Evolutionary conservation across 1,140 invertebrate genomes (phyloP), one percentile per base, ranked within the genome.

Genomic region (Drosophila burlai): DNA sequence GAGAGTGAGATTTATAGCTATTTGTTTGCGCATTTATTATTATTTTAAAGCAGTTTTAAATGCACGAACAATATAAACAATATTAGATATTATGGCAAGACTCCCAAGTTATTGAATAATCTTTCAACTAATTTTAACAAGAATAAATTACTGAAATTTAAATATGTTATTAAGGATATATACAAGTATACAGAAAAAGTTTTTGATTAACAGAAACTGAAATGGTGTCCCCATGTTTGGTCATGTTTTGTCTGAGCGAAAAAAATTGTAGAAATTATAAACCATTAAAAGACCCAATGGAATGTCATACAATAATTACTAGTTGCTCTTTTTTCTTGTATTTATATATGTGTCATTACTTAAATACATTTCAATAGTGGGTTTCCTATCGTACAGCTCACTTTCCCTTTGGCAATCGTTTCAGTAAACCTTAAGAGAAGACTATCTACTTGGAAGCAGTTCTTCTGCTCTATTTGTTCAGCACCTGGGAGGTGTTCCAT

Each of bases 381-480:
- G 13, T 18, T 58, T 21, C 36, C 8, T 4, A 26, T 7, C 24
- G 16, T n/a, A 43, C 13, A 47, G 13, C 29, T 42, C 26, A 34
- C 36, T 50, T 34, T n/a, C 4, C 21, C 21, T 26, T 9, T 9
- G 43, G 38, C 26, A 34, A 62, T 46, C 21, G 15, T 40, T 26
- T 52, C 62, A 71, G 26, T 66, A 73, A 67, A 49, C 59, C 42
- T 31, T 47, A 55, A 68, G 47, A 52, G 24, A 31, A 61, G 60
- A 62, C 54, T 34, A 45, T 36, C 49, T 40, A 4, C 24, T 34
- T 40, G 38, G 18, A 5, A 34, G 36, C 11, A 26, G 49, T 75
- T 38, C 24, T 75, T 42, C 58, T 43, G 60, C 43, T 58, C 45
- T 76, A 36, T 76, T 76, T 76, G 43, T 21, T 3, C 34, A 29